Evolutionary conservation across 2,888 invertebrate genomes (phyloP).

Genomic region (Nesidiocoris tenuis): DNA sequence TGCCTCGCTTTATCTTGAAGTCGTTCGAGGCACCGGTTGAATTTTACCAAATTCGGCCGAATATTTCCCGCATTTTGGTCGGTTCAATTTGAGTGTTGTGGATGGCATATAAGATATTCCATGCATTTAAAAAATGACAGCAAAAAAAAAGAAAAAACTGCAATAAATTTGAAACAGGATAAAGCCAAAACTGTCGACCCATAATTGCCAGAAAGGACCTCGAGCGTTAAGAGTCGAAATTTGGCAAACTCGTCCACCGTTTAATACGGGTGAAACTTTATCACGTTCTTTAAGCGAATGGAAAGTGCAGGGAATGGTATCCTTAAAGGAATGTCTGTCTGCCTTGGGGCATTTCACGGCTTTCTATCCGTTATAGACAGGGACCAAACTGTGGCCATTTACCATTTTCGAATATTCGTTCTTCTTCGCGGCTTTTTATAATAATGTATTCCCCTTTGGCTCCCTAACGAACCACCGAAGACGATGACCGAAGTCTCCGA

Average conservation of each 20-base stretch:
- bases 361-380: neutral
- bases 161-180: too few relatives aligned
- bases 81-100: too few relatives aligned
- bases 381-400: neutral
- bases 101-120: too few relatives aligned
- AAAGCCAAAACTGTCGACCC: too few relatives aligned
- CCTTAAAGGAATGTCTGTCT: neutral
- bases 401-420: neutral
- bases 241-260: neutral
- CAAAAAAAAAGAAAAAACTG: too few relatives aligned
- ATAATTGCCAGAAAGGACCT: too few relatives aligned
- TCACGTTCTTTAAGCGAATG: neutral
- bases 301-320: neutral
- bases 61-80: too few relatives aligned
- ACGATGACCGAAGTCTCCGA: neutral
- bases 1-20: too few relatives aligned
- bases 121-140: too few relatives aligned
- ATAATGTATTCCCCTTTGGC: conserved; percentile 9
- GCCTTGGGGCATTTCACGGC: neutral
- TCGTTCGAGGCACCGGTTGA: too few relatives aligned
- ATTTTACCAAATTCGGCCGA: too few relatives aligned
- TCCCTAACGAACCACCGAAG: conserved; percentile 29
- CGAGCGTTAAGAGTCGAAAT: neutral
- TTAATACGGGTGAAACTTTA: neutral
- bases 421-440: conserved; percentile 6